Conservation (phyloP, 2,113 vertebrate species). For the Willisornis vidua region DNA sequence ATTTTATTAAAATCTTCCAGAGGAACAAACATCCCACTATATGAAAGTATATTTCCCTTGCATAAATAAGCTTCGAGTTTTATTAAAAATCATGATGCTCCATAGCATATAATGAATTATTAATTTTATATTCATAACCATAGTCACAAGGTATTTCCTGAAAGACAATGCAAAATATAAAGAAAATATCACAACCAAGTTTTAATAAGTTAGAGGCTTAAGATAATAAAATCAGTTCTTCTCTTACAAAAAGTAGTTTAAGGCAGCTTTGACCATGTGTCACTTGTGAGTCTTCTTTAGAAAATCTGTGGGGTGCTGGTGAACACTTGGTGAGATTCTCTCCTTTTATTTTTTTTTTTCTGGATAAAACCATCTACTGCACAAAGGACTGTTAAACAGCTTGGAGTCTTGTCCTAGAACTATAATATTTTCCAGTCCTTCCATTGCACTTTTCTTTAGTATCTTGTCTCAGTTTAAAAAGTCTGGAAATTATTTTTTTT, state of each 20-base stretch:
- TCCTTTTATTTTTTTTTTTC: neutral
- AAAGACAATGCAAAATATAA: slow-evolving; percentile 36
- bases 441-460: neutral
- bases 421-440: neutral
- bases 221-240: neutral
- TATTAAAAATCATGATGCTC: slow-evolving; percentile 44
- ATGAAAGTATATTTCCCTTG: neutral
- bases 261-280: neutral
- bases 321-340: neutral
- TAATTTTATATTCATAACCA: slow-evolving; percentile 29
- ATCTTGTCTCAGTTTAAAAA: neutral
- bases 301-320: neutral
- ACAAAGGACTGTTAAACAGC: neutral
- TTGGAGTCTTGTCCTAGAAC: neutral
- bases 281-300: neutral
- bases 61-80: slow-evolving; percentile 43
- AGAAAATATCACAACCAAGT: neutral
- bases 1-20: slow-evolving; percentile 18
- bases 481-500: neutral
- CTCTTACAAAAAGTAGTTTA: neutral
- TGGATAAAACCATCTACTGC: neutral
- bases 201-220: slow-evolving; percentile 25
- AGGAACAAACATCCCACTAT: neutral
- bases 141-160: neutral
- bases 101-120: slow-evolving; percentile 26